phyloP scores from a whole-genome alignment of 35 echinoderm and acorn worm species.

The Acanthaster planci region DNA sequence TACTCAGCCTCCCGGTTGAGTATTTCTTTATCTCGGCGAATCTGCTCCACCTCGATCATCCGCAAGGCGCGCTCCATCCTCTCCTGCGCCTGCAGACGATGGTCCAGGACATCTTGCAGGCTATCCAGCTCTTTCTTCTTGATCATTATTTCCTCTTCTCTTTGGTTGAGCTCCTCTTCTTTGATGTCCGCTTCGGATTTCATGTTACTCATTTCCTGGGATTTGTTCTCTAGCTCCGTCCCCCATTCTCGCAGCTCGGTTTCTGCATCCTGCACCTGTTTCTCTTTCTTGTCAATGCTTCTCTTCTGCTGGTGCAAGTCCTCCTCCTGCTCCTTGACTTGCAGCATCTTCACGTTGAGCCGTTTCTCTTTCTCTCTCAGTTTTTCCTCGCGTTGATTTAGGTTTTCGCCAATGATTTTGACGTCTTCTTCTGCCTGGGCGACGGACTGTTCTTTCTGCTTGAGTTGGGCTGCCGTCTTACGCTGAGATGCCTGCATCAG shows the following conservation, averaged over 20 bases:
- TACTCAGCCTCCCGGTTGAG: conserved; percentile 31
- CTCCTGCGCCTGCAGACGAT: conserved; percentile 18
- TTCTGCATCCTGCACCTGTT: neutral
- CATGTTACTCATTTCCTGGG: neutral
- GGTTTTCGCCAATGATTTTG: neutral
- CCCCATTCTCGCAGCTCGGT: neutral
- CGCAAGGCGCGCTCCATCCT: conserved; percentile 35
- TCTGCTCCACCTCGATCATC: conserved; percentile 52
- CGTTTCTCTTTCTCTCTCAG: conserved; percentile 11
- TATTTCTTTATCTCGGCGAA: conserved; percentile 36
- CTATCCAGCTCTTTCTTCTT: conserved; percentile 17
- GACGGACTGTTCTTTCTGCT: conserved; percentile 1
- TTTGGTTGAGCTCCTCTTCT: neutral
- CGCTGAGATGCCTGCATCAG: conserved; percentile 29
- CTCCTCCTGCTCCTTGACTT: conserved; percentile 6
- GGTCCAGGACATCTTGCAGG: conserved; percentile 34
- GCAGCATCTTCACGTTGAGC: neutral
- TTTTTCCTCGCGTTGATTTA: neutral
- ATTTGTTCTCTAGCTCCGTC: neutral
- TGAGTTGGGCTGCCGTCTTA: neutral
- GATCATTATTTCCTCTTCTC: neutral
- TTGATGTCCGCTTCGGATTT: neutral
- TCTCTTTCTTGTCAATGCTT: neutral
- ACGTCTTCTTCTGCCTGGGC: conserved; percentile 6
- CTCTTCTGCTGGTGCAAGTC: conserved; percentile 18